A percentile compares a stretch with the other conserved stretches of the same genome.
These are phyloP conservation scores for Petrocephalus schoutedeni DNA, from an alignment of 2,797 vertebrate genomes.

Conservation along the genomic window DNA sequence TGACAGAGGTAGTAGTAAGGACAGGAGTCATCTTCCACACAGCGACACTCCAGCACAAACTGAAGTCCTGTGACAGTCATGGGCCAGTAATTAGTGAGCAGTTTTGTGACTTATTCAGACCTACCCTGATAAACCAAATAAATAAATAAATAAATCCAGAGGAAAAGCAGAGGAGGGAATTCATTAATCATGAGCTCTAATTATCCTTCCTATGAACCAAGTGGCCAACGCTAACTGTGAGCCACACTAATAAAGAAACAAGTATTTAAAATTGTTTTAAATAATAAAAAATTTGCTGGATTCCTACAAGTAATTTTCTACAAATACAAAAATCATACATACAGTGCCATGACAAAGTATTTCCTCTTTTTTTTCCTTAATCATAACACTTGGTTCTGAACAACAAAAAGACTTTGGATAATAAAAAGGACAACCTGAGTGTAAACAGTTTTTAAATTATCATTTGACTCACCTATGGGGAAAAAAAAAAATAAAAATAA, in stretches of 20 bases:
- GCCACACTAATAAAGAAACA: neutral
- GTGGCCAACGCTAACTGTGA: neutral
- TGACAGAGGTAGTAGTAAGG: slow-evolving; percentile 17
- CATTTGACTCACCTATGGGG: neutral
- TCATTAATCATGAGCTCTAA: neutral
- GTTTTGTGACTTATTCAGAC: neutral
- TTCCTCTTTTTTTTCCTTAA: neutral
- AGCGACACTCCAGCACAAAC: slow-evolving; percentile 4
- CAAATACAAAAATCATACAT: neutral
- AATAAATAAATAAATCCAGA: neutral
- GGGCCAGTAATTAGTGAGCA: neutral
- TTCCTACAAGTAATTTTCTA: neutral
- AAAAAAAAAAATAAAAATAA: neutral
- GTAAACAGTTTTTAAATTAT: neutral
- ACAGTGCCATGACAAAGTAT: neutral
- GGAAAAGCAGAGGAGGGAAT: neutral
- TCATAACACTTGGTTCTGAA: neutral
- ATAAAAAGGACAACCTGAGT: neutral
- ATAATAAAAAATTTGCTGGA: neutral
- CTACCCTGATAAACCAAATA: neutral
- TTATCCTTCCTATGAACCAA: neutral
- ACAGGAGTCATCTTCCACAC: neutral
- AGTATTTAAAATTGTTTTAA: neutral
- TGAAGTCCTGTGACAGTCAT: neutral
- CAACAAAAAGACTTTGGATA: neutral